Base-by-base conservation (phyloP, 2,113 vertebrate genomes). In the Pagrus major region DNA sequence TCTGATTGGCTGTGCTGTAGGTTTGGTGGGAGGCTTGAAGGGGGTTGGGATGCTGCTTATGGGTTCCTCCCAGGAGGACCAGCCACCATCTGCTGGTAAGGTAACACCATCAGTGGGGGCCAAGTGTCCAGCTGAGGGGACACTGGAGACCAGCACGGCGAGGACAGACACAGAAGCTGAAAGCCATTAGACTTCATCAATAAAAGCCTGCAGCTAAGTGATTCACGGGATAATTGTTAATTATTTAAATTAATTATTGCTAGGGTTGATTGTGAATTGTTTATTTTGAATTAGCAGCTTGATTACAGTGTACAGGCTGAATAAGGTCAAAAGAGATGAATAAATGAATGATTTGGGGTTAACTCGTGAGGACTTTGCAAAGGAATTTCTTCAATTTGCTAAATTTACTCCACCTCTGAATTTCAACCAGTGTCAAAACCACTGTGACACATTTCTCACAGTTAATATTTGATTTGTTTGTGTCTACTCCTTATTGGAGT, bases 61-160 rank as follows among this genome's bases (percentile, higher is more conserved):
- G 39, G 52, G 37, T 29, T 6, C 56, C 73, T 52, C 66, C 9
- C 27, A 69, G 87, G 86, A 79, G 47, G 0, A 54, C 49, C 54
- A 39, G 33, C 73, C 37, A 88, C 94, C 94, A 95, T 95, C 94
- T 95, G 94, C 88, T 85, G 76, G 94, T 94, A 94, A 95, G 88
- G 78, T 71, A 90, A 94, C 87, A 94, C 93, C 91, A 56, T 27
- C 16, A 20, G 18, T 0, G 35, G 86, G 76, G 71, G n/a, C 63
- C 41, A 20, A 52, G 67, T 35, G 81, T 85, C 83, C 68, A 84
- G 76, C 80, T 72, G 47, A 86, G 72, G 42, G 69, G 69, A 71
- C 46, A 74, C 71, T 27, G 65, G 74, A 88, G 83, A 89, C 49
- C 63, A 41, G 15, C 25, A 37, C 35, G 78, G 76, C n/a, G 3